Evolutionary conservation across 2,797 vertebrate species (phyloP).

Genomic region (Lacerta bilineata): DNA sequence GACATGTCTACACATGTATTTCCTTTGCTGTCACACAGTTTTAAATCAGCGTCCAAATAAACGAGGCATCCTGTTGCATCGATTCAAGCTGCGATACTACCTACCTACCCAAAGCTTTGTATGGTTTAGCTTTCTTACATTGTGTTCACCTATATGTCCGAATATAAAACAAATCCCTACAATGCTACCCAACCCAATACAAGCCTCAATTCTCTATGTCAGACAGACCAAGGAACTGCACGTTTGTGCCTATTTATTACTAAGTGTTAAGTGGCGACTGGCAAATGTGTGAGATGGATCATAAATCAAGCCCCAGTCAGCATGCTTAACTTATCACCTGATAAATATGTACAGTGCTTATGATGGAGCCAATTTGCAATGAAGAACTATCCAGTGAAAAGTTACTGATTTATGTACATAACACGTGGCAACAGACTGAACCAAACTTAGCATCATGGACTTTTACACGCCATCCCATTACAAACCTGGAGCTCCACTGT

Average conservation of each 20-base stretch:
- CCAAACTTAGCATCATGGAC: not conserved
- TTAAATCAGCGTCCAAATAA: slow-evolving; percentile 5
- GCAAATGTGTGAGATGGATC: not conserved
- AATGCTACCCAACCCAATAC: not conserved
- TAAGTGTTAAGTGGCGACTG: not conserved
- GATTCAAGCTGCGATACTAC: not conserved
- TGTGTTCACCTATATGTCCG: not conserved
- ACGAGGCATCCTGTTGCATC: not conserved
- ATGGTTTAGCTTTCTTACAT: not conserved
- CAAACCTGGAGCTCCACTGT: not conserved
- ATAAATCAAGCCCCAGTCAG: not conserved
- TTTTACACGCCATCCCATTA: not conserved
- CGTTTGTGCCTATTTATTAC: not conserved
- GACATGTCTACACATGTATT: not conserved
- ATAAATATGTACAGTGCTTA: not conserved
- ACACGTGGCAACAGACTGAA: not conserved
- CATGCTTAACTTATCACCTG: not conserved
- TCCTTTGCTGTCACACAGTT: not conserved
- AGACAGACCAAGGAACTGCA: not conserved
- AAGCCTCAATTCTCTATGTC: not conserved
- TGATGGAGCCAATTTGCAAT: not conserved
- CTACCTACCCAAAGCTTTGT: too few species aligned
- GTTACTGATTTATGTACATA: not conserved
- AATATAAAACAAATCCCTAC: not conserved
- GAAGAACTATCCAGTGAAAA: not conserved